Conservation (phyloP, 2,888 invertebrate species). For the Tuberolachnus salignus region DNA sequence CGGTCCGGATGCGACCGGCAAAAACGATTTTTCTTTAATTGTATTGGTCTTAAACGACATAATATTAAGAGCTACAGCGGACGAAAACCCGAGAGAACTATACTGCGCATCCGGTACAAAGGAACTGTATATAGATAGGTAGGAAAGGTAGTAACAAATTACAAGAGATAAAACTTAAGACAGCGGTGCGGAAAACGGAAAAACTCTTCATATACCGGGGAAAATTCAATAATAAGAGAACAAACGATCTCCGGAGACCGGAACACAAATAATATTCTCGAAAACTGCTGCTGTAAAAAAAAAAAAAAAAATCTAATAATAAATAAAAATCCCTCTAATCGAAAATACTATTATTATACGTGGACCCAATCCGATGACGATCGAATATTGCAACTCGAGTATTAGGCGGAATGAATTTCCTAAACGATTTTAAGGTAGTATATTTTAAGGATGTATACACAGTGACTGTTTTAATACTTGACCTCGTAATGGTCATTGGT, state of each 20-base stretch:
- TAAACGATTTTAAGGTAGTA: no score
- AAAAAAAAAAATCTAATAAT: background rate
- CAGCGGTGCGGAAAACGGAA: no score
- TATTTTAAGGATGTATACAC: no score
- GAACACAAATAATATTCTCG: background rate
- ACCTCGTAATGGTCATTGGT: no score
- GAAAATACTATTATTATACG: background rate
- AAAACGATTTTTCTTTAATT: constrained; percentile 7
- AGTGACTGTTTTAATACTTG: no score
- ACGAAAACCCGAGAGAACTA: background rate
- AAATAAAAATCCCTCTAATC: background rate
- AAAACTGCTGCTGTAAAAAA: background rate
- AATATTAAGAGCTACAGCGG: background rate
- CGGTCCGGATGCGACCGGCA: background rate
- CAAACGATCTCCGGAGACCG: background rate
- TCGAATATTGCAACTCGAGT: no score
- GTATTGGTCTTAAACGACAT: background rate
- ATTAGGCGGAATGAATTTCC: no score
- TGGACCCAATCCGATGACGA: no score
- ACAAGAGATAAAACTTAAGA: background rate
- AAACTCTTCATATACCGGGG: background rate
- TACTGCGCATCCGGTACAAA: no score
- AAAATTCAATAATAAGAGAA: background rate
- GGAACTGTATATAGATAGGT: background rate
- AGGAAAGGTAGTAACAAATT: background rate